Evolutionary conservation across 1,140 invertebrate genomes (phyloP), one percentile per base, ranked within the genome.

Genomic region (Rhyacophila brunnea): DNA sequence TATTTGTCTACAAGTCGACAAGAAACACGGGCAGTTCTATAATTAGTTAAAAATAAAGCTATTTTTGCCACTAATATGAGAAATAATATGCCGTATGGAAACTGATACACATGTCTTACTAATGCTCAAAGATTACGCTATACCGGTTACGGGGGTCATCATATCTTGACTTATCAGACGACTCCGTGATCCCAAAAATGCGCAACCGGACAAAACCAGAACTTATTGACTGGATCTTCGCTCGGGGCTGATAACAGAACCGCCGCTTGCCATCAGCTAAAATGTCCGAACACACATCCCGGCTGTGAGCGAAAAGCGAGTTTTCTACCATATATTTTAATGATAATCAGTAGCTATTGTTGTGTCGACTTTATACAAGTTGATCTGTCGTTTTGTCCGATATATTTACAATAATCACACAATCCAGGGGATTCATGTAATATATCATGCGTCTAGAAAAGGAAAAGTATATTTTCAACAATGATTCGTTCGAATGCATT

Each of bases 151-250:
- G 49, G 62, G 61, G 62, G 62, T 60, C 62, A 53, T 38, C 38
- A 14, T 64, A 64, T 64, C 61, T 45, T 17, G 13, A 13, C 19
- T 56, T 59, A 59, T 64, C 56, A 45, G 18, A n/a, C 50, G 62
- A 47, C 63, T 52, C 51, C 50, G 45, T 65, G 63, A 65, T 60
- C 63, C 51, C 55, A 61, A 65, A 65, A 64, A 64, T 58, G 36
- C 17, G 13, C 1, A 58, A 58, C 63, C 50, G 55, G 58, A 44
- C 58, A 14, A n/a, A 36, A 28, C 58, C 43, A 51, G 63, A 61
- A 58, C 38, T 60, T 55, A 57, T 63, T 58, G 50, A 63, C 56
- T 52, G 52, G 38, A 48, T 59, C 49, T 59, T 23, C 51, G 54
- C 34, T 40, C 38, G 7, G 15, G n/a, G 15, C 46, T 56, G 57